A percentile compares a stretch with the other conserved stretches of the same genome.
These are phyloP conservation scores for Cydia strobilella DNA, from an alignment of 1,140 invertebrate genomes.

Conservation along the genomic window DNA sequence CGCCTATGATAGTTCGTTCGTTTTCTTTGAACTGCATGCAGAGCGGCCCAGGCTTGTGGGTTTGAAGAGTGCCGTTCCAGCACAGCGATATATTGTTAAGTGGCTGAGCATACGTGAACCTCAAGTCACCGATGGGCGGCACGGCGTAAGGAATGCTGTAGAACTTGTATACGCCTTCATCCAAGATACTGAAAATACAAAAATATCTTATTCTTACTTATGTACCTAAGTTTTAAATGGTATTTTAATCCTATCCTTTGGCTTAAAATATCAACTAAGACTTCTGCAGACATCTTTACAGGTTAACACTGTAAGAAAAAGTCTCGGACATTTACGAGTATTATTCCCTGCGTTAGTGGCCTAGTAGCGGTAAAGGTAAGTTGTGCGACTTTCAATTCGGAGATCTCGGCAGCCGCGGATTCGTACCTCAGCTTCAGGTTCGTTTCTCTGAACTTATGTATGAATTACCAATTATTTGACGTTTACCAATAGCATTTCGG, in stretches of 20 bases:
- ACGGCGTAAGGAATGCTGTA: conserved; percentile 92
- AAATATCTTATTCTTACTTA: conserved; percentile 7
- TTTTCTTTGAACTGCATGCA: conserved; percentile 86
- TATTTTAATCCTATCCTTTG: too few species aligned
- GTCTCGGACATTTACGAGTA: too few species aligned
- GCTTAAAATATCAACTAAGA: conserved; percentile 14
- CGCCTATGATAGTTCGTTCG: conserved; percentile 82
- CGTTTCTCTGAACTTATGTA: too few species aligned
- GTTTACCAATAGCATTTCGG: too few species aligned
- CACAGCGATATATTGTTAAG: conserved; percentile 86
- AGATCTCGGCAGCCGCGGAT: too few species aligned
- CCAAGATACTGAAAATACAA: conserved; percentile 81
- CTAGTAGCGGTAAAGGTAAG: too few species aligned
- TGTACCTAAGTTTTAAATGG: too few species aligned
- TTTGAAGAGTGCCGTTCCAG: conserved; percentile 88
- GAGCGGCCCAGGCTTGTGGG: conserved; percentile 83
- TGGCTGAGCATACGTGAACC: conserved; percentile 87
- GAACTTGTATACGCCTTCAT: conserved; percentile 89
- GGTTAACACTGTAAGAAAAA: too few species aligned
- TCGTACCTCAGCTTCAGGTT: too few species aligned
- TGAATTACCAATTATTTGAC: too few species aligned
- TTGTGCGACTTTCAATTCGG: too few species aligned
- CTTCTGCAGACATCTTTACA: background rate
- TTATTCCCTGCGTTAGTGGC: too few species aligned
- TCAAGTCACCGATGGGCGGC: conserved; percentile 85